phyloP scores from a whole-genome alignment of 2,113 vertebrate species.

The Bufo gargarizans region DNA sequence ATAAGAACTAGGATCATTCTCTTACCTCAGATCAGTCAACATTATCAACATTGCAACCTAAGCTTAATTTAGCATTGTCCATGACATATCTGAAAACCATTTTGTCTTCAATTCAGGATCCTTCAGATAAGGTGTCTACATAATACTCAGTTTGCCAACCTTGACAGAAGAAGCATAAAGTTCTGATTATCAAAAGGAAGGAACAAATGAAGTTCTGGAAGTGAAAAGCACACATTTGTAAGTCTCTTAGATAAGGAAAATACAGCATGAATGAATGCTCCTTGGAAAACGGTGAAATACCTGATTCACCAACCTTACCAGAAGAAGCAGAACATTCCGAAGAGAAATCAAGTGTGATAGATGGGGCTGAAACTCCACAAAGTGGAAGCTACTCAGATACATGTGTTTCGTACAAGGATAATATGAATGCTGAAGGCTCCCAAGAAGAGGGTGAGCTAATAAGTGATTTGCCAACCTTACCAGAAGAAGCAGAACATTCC shows the following conservation, averaged over 20 bases:
- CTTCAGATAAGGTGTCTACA: background rate
- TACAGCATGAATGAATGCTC: background rate
- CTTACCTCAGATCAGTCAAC: too few relatives aligned
- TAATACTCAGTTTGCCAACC: background rate
- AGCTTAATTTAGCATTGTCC: too few relatives aligned
- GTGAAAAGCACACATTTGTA: background rate
- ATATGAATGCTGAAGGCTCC: background rate
- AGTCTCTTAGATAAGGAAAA: background rate
- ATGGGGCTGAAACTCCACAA: background rate
- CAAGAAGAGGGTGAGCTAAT: background rate
- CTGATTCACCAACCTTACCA: background rate
- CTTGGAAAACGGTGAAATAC: background rate
- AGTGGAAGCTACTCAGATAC: background rate
- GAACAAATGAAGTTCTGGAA: background rate
- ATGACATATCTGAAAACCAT: background rate
- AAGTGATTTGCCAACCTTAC: slow-evolving; percentile 6
- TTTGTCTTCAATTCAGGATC: background rate
- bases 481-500: background rate
- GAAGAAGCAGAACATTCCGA: background rate
- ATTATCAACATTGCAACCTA: too few relatives aligned
- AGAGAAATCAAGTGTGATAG: background rate
- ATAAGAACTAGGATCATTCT: too few relatives aligned
- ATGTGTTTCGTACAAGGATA: background rate
- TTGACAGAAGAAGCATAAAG: background rate
- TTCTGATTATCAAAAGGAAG: background rate